Evolutionary conservation across 2,888 invertebrate species (phyloP).

Genomic region (Nomada fabriciana): DNA sequence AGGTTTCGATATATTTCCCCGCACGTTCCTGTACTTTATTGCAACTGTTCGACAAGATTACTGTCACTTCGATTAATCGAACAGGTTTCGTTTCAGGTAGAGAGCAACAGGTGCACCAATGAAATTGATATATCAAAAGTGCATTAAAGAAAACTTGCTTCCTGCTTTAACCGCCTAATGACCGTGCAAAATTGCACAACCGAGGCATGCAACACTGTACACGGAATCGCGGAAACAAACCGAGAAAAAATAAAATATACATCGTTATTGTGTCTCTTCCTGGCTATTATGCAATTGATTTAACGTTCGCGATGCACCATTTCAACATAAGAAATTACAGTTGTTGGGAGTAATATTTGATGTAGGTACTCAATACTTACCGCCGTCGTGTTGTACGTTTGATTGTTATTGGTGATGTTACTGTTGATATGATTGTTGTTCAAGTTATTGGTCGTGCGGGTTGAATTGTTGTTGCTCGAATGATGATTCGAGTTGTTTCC

Average conservation of each 20-base stretch:
- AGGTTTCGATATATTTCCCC: constrained; percentile 28
- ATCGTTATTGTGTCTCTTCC: background rate
- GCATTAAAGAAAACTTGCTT: constrained; percentile 29
- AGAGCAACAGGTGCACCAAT: constrained; percentile 61
- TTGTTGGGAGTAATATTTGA: background rate
- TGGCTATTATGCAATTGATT: background rate
- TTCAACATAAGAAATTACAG: background rate
- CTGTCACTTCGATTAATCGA: constrained; percentile 64
- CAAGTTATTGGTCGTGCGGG: constrained; percentile 69
- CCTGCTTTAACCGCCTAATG: background rate
- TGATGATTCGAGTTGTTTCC: constrained; percentile 74
- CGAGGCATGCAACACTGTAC: background rate
- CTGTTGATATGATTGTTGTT: constrained; percentile 79
- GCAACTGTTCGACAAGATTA: constrained; percentile 53
- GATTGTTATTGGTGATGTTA: constrained; percentile 77
- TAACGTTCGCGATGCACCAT: background rate
- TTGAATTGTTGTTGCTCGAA: constrained; percentile 74
- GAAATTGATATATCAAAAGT: constrained; percentile 39
- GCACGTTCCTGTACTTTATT: constrained; percentile 10
- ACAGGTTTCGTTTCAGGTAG: constrained; percentile 46
- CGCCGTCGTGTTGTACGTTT: constrained; percentile 75
- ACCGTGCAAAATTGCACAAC: constrained; percentile 10
- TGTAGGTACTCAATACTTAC: constrained; percentile 73
- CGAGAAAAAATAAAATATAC: background rate
- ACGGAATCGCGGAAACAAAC: background rate